These are phyloP conservation scores for Percopsis transmontana DNA, from an alignment of 2,113 vertebrate species.

Conservation along the genomic window DNA sequence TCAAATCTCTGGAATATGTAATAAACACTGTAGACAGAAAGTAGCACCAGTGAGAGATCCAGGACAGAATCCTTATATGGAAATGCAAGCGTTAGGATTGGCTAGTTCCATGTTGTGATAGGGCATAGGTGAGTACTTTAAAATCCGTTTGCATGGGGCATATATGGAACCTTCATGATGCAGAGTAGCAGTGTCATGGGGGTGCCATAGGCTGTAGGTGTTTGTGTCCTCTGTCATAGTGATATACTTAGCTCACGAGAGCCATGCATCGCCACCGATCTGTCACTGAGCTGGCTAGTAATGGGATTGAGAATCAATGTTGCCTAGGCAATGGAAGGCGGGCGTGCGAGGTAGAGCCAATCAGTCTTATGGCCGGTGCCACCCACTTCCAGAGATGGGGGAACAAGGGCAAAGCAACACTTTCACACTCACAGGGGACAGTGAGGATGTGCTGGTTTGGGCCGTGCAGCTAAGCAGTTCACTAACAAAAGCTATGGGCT, in stretches of 20 bases:
- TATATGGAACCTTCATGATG: not conserved
- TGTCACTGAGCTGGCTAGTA: conserved; percentile 41
- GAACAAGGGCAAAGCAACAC: conserved; percentile 34
- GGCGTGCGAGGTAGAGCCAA: conserved; percentile 56
- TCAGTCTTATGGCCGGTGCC: conserved; percentile 35
- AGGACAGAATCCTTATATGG: conserved; percentile 3
- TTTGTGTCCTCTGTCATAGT: conserved; percentile 35
- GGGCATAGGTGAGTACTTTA: conserved; percentile 1
- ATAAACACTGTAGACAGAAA: conserved; percentile 12
- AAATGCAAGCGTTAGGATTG: conserved; percentile 2
- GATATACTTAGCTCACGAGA: conserved; percentile 58
- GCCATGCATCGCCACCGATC: conserved; percentile 48
- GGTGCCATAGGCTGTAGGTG: not conserved
- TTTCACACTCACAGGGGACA: conserved; percentile 25
- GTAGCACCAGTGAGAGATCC: conserved; percentile 2
- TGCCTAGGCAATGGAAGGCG: conserved; percentile 61
- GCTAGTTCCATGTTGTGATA: conserved; percentile 1
- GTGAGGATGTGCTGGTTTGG: not conserved
- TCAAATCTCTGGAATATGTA: conserved; percentile 10
- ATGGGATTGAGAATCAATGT: conserved; percentile 73
- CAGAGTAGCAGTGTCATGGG: too few species aligned
- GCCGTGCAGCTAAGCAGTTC: conserved; percentile 12
- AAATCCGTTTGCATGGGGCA: not conserved
- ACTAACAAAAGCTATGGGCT: too few species aligned
- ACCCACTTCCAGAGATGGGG: not conserved